A percentile compares a stretch with the other conserved stretches of the same genome.
These are phyloP conservation scores for Enteromius mattozi DNA, from an alignment of 2,797 vertebrate species.

Conservation along the genomic window DNA sequence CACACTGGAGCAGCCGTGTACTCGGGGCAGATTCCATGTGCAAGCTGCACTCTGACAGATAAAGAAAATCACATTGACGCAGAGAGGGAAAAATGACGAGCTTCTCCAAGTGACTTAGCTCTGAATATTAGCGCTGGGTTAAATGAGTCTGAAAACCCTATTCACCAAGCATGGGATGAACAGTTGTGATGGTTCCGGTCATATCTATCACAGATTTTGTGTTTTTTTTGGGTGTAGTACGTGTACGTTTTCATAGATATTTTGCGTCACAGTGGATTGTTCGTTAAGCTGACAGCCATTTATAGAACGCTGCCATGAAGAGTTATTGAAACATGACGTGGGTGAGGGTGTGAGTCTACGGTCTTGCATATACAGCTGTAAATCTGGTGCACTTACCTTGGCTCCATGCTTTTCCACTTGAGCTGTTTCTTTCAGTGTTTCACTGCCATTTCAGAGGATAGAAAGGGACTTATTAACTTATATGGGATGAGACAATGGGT, in stretches of 20 bases:
- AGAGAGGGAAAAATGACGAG: conserved; percentile 54
- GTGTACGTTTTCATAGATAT: conserved; percentile 43
- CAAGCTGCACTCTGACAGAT: conserved; percentile 85
- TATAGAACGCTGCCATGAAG: conserved; percentile 49
- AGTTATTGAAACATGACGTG: conserved; percentile 53
- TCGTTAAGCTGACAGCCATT: conserved; percentile 51
- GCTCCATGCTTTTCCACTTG: conserved; percentile 49
- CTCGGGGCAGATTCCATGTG: conserved; percentile 82
- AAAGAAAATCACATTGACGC: conserved; percentile 86
- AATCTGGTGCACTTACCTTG: conserved; percentile 40
- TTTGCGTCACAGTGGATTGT: conserved; percentile 39
- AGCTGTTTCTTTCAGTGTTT: conserved; percentile 50
- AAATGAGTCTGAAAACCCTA: conserved; percentile 51
- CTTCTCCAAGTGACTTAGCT: conserved; percentile 57
- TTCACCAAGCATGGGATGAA: conserved; percentile 40
- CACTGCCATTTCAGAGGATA: conserved; percentile 13
- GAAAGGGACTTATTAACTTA: conserved; percentile 55
- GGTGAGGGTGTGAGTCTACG: conserved; percentile 46
- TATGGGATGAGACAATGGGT: conserved; percentile 46
- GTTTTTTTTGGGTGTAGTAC: conserved; percentile 14
- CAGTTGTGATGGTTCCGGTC: conserved; percentile 45
- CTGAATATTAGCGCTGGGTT: conserved; percentile 46
- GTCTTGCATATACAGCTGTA: conserved; percentile 44
- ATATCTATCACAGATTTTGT: conserved; percentile 48
- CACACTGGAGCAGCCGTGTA: conserved; percentile 80